A percentile compares a stretch with the other conserved stretches of the same genome.
Evolutionary conservation across 1,140 invertebrate species (phyloP).

Genomic region (Plodia interpunctella): DNA sequence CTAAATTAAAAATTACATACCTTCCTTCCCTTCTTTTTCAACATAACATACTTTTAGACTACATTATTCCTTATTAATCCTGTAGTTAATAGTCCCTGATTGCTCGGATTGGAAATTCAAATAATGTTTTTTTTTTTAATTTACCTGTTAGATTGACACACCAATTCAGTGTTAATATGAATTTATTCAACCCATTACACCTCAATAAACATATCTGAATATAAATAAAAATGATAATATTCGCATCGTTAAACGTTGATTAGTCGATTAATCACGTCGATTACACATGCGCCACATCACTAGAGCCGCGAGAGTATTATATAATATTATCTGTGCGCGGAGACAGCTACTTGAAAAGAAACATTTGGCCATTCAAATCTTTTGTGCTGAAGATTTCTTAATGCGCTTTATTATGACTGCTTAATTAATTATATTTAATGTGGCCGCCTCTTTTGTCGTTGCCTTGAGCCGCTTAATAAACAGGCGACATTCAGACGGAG

Average conservation of each 20-base stretch:
- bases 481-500: background rate
- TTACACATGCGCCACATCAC: constrained; percentile 41
- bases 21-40: too few relatives aligned
- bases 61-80: too few relatives aligned
- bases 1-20: background rate
- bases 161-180: too few relatives aligned
- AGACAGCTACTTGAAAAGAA: constrained; percentile 38
- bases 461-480: background rate
- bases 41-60: too few relatives aligned
- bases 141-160: too few relatives aligned
- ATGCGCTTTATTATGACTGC: constrained; percentile 41
- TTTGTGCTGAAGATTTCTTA: constrained; percentile 37
- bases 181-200: background rate
- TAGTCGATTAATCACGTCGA: constrained; percentile 36
- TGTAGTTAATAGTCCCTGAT: too few relatives aligned
- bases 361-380: constrained; percentile 32
- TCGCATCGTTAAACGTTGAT: constrained; percentile 21
- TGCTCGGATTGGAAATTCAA: too few relatives aligned
- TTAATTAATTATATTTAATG: constrained; percentile 70
- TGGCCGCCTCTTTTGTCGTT: constrained; percentile 28
- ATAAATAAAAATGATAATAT: constrained; percentile 19
- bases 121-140: too few relatives aligned
- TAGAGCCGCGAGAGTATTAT: constrained; percentile 25
- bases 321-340: background rate
- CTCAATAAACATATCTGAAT: background rate